Percentiles rank a stretch among this genome's conserved stretches.
These are phyloP conservation scores for Poliocrania exsul DNA, from an alignment of 2,797 vertebrate genomes.

Conservation along the genomic window DNA sequence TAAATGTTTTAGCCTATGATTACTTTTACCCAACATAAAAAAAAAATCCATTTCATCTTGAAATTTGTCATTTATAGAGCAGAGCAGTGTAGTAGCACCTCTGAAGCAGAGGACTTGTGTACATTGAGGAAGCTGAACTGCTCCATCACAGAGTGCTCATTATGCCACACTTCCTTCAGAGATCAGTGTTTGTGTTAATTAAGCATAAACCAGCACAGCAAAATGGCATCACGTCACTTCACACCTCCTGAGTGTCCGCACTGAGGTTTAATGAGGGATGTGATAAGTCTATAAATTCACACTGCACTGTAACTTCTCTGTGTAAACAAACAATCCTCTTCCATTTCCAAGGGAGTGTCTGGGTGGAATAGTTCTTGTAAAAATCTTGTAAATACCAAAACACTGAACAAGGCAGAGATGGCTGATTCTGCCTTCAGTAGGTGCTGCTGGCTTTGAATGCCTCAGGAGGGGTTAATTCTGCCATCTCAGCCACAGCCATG, in stretches of 20 bases:
- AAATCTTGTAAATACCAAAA: not conserved
- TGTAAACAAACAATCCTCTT: not conserved
- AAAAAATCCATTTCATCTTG: not conserved
- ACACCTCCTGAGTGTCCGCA: constrained; percentile 28
- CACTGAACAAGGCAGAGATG: not conserved
- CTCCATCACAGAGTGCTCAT: not conserved
- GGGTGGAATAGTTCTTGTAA: not conserved
- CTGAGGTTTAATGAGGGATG: constrained; percentile 22
- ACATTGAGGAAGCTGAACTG: not conserved
- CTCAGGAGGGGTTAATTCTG: not conserved
- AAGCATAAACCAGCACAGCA: constrained; percentile 1
- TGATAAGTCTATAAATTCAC: constrained; percentile 15
- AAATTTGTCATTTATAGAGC: not conserved
- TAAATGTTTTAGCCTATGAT: not conserved
- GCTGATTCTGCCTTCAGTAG: not conserved
- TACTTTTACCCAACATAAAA: not conserved
- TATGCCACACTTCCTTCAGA: not conserved
- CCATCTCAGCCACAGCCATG: not conserved
- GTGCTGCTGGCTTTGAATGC: not conserved
- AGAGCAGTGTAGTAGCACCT: not conserved
- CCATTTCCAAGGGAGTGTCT: not conserved
- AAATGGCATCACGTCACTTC: not conserved
- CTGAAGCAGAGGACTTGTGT: not conserved
- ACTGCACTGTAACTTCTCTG: not conserved
- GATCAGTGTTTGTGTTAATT: constrained; percentile 19